Base-by-base conservation (phyloP, 1,140 invertebrate genomes). In the Paralvinella palmiformis region DNA sequence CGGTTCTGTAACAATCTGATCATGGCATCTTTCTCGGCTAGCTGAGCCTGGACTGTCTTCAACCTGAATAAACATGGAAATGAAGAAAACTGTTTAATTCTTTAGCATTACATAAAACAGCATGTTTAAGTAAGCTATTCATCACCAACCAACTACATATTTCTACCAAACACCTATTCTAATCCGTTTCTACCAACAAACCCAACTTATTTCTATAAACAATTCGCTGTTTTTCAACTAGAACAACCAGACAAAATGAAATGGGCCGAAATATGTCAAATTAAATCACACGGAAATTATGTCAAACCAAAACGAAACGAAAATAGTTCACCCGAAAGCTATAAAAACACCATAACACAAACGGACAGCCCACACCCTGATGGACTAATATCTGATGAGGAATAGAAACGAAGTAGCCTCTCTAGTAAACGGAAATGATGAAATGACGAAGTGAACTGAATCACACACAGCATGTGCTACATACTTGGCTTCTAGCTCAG, bases 1-100 rank as follows among this genome's bases (percentile, higher is more conserved):
- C 69, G 68, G 1, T 71, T 89, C 74, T 93, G 90, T 20, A 94
- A 82, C 3, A 92, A 90, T 68, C 88, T 86, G 66, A 94, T 92
- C 89, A 94, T 92, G 0, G 91, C 91, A 77, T 94, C 91, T 67
- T 87, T 86, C 78, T 94, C 91, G 0, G 89, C 89, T 59, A 94
- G 83, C 74, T 92, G 91, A 1, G 90, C 91, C 79, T 94, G 91
- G 45, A 93, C 76, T 79, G 91, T 89, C 81, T 92, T 92, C 61
- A 92, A 85, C 75, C 90, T 92, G 71, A 5, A 75, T 75, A 68
- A 66, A 52, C 6, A 2, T 52, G 48, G 24, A 22, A 13, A 44
- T n/a, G n/a, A 44, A 44, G 13, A 13, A 44, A 13, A 44, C 13
- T 13, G 13, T 44, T 44, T 44, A 44, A 13, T 44, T 13, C n/a